Conservation (phyloP, 2,888 invertebrate genomes). For the Dinocampus coccinellae region DNA sequence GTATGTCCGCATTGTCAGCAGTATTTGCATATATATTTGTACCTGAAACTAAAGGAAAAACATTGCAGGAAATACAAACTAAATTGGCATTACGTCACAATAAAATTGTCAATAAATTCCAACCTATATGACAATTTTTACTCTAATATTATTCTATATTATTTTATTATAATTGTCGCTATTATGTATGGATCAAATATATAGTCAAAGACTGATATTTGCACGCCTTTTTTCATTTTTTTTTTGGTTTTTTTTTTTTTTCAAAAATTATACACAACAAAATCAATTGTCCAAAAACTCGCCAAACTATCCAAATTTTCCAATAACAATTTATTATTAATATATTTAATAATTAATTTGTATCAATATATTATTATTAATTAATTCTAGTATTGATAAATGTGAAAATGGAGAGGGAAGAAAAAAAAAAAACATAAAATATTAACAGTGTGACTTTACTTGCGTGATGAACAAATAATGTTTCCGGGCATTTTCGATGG, state of each 20-base stretch:
- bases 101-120: slow-evolving; percentile 7
- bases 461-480: neutral
- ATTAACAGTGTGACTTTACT: neutral
- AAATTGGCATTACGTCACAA: slow-evolving; percentile 50
- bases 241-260: too few relatives aligned
- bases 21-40: slow-evolving; percentile 61
- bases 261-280: neutral
- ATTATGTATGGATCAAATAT: neutral
- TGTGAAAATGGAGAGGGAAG: neutral
- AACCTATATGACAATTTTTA: slow-evolving; percentile 5
- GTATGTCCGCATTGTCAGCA: slow-evolving; percentile 54
- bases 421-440: neutral
- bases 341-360: too few relatives aligned
- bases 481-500: neutral
- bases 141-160: neutral
- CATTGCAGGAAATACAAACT: slow-evolving; percentile 63
- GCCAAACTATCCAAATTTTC: too few relatives aligned
- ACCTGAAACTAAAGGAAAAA: slow-evolving; percentile 67
- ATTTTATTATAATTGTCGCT: neutral
- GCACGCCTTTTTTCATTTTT: neutral
- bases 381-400: too few relatives aligned
- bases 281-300: too few relatives aligned
- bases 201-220: neutral
- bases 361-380: too few relatives aligned
- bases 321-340: neutral